Conservation (phyloP, 2,113 vertebrate genomes). For the Gnathonemus echidnorhynchus region DNA sequence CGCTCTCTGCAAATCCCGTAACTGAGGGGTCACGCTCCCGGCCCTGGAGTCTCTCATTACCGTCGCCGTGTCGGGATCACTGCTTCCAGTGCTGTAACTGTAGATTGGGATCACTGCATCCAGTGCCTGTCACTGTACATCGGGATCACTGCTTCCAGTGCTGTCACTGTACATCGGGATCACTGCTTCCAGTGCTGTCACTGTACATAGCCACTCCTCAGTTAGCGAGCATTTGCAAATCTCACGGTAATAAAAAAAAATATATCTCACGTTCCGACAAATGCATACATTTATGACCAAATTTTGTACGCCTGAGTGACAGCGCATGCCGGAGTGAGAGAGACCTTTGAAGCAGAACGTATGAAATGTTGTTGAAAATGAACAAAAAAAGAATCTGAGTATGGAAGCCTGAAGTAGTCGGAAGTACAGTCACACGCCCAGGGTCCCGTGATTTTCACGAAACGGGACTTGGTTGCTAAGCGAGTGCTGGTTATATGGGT, state of each 20-base stretch:
- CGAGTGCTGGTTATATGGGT: neutral
- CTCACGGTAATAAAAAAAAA: neutral
- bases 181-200: no score
- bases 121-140: neutral
- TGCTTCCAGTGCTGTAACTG: neutral
- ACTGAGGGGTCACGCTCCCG: neutral
- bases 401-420: neutral
- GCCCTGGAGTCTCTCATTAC: neutral
- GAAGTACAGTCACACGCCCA: neutral
- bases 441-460: neutral
- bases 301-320: neutral
- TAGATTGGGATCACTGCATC: neutral
- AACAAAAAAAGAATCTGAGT: neutral
- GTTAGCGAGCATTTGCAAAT: neutral
- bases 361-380: neutral
- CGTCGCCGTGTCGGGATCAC: neutral
- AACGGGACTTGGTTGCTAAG: neutral
- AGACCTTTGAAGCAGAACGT: neutral
- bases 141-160: no score
- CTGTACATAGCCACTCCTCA: neutral
- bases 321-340: neutral
- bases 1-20: neutral
- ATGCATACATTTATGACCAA: neutral
- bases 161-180: neutral
- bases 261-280: neutral